Evolutionary conservation across 1,140 invertebrate species (phyloP).

Genomic region (Lucilia sericata): DNA sequence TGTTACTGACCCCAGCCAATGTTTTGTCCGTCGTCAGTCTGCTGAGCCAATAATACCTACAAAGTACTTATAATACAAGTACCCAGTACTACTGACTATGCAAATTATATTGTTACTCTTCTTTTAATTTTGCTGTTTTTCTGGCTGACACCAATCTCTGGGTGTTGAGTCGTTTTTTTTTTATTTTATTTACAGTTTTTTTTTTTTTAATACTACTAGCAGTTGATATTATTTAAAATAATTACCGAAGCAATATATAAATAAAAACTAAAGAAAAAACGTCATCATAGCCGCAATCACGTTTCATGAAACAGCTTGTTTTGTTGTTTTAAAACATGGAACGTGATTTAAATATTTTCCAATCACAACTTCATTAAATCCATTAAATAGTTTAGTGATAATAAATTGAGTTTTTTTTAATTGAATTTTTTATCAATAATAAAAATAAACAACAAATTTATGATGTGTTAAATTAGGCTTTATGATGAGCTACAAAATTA

Average conservation of each 20-base stretch:
- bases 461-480: no score
- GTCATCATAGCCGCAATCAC: constrained; percentile 26
- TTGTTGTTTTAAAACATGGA: background rate
- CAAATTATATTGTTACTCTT: background rate
- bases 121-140: background rate
- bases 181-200: background rate
- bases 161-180: background rate
- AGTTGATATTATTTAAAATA: background rate
- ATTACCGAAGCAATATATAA: background rate
- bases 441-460: no score
- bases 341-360: constrained; percentile 26
- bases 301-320: constrained; percentile 25
- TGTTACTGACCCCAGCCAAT: constrained; percentile 36
- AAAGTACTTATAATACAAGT: no score
- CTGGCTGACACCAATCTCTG: constrained; percentile 2
- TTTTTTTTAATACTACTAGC: background rate
- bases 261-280: background rate
- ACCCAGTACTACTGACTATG: no score
- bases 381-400: background rate
- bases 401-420: no score
- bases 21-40: background rate
- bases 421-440: no score
- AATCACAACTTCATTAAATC: background rate
- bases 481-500: no score
- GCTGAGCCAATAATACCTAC: background rate